Evolutionary conservation across 2,113 vertebrate genomes (phyloP).

Genomic region (Cyphomyrus plagiostoma): DNA sequence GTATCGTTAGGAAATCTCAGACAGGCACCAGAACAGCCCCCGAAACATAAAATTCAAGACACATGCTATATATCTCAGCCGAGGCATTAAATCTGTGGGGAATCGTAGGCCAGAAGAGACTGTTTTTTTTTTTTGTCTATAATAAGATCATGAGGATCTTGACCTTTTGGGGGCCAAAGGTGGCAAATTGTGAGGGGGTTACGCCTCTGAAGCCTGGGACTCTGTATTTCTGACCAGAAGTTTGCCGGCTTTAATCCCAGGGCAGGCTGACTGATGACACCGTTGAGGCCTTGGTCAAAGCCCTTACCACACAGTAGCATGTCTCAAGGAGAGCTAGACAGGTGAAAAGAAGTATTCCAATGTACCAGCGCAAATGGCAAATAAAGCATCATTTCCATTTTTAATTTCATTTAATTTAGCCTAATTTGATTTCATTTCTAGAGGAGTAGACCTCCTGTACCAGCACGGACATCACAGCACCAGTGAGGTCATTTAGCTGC

Average conservation of each 20-base stretch:
- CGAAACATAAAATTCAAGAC: conserved; percentile 17
- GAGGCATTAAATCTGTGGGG: background rate
- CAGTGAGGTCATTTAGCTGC: background rate
- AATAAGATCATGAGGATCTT: background rate
- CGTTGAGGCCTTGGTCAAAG: background rate
- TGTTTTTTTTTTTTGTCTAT: background rate
- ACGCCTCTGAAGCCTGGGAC: background rate
- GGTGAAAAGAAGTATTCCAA: background rate
- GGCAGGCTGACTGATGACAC: background rate
- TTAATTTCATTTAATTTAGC: background rate
- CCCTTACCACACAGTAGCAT: background rate
- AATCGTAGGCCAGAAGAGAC: background rate
- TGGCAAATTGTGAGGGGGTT: background rate
- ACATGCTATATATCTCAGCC: background rate
- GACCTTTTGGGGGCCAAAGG: background rate
- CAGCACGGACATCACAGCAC: background rate
- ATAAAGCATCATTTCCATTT: background rate
- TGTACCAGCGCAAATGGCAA: background rate
- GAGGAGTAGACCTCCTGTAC: background rate
- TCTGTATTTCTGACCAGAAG: no score
- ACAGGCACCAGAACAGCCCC: background rate
- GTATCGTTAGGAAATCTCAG: conserved; percentile 6
- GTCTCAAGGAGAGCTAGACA: background rate
- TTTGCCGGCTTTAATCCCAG: no score
- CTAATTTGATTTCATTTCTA: background rate